Base-by-base conservation (phyloP, 2,113 vertebrate species). In the Panthera uncia region DNA sequence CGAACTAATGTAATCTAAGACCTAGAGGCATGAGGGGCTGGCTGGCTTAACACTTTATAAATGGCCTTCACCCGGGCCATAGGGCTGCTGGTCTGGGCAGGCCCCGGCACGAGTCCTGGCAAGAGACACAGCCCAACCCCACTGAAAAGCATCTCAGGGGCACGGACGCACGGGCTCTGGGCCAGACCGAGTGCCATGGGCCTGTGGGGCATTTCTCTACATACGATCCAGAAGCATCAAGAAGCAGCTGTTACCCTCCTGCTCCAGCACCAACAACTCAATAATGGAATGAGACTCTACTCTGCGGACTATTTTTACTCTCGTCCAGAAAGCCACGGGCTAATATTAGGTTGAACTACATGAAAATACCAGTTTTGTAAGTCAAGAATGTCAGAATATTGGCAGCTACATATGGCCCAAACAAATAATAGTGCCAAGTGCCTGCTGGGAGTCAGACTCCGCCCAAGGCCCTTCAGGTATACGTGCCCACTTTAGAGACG, bases 51-150 rank as follows among this genome's bases (percentile, higher is more conserved):
- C 7, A 14, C 52, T 92, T 96, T 96, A 88, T 31, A 97, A 96
- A 96, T 85, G 96, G 95, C 92, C 76, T 81, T 88, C 57, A 50
- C 33, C 8, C 4, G 8, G 92, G 76, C n/a, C 68, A 45, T 1
- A 18, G 83, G 63, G 93, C 97, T 97, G 97, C 76, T 81, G 96
- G 91, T 76, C 97, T 55, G 93, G 97, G 94, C 98, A 98, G 55
- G 97, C 68, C 97, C 93, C 33, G 16, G 74, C 97, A 96, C 1
- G 91, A 73, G 25, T 94, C n/a, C 38, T 86, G 95, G 95, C 92
- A 88, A 63, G 61, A 78, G 48, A 91, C 18, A 23, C 0, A 74
- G 78, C 65, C 91, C 69, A 73, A 33, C 41, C 94, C 55, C 71
- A 66, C 0, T 3, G 29, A n/a, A 88, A 73, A 73, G 57, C 57